phyloP scores from a whole-genome alignment of 92 coral and sea anemone genomes.

The Phenganax marumi region DNA sequence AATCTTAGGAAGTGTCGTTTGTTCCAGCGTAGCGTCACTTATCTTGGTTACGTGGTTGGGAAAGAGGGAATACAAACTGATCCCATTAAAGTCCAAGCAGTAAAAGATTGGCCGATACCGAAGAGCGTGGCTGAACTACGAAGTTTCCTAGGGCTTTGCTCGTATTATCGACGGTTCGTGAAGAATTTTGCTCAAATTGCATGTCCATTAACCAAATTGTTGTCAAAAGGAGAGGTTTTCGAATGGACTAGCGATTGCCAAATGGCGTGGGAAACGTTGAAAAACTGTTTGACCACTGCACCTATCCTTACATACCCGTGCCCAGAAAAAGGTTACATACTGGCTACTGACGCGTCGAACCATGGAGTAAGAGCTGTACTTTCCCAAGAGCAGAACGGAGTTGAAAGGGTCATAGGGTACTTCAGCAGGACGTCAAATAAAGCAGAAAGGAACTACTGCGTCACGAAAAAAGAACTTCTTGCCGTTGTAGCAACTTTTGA shows the following conservation, averaged over 20 bases:
- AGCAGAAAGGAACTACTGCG: slow-evolving; percentile 17
- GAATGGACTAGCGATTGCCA: slow-evolving; percentile 40
- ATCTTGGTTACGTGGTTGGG: slow-evolving; percentile 8
- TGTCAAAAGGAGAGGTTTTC: slow-evolving; percentile 5
- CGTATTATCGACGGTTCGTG: slow-evolving; percentile 48
- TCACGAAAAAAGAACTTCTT: not conserved
- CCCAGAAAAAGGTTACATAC: not conserved
- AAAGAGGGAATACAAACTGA: slow-evolving; percentile 37
- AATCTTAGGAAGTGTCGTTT: not conserved
- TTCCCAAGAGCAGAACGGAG: slow-evolving; percentile 9
- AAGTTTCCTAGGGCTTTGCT: slow-evolving; percentile 35
- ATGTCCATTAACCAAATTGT: slow-evolving; percentile 17
- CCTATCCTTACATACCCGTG: not conserved
- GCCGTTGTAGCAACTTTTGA: not conserved
- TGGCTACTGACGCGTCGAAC: not conserved
- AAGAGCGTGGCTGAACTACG: slow-evolving; percentile 24
- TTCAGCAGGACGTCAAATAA: not conserved
- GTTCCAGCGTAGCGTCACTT: slow-evolving; percentile 7
- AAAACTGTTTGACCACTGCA: slow-evolving; percentile 36
- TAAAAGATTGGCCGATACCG: slow-evolving; percentile 43
- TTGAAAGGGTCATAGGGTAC: not conserved
- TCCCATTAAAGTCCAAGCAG: slow-evolving; percentile 33
- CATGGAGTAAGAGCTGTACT: slow-evolving; percentile 1
- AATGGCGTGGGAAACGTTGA: slow-evolving; percentile 5
- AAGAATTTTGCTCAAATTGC: slow-evolving; percentile 40